A percentile compares a stretch with the other conserved stretches of the same genome.
phyloP scores from a whole-genome alignment of 2,113 vertebrate species.

The Antechinus stuartii region DNA sequence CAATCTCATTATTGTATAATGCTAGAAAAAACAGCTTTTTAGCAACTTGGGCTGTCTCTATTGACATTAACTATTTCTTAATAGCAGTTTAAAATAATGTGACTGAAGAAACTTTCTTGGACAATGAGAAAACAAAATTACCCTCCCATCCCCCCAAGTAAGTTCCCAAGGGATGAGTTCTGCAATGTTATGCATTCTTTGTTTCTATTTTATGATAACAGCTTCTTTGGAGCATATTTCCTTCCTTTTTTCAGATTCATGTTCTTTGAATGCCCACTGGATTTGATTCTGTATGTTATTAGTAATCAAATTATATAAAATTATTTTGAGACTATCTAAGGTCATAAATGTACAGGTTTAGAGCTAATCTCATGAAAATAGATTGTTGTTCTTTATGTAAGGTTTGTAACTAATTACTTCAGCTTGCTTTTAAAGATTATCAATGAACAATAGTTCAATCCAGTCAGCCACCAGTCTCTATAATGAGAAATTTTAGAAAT shows the following conservation, averaged over 20 bases:
- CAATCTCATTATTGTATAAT: background rate
- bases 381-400: background rate
- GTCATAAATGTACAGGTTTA: slow-evolving; percentile 9
- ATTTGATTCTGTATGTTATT: slow-evolving; percentile 47
- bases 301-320: slow-evolving; percentile 24
- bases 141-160: background rate
- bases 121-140: slow-evolving; percentile 13
- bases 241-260: slow-evolving; percentile 53
- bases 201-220: background rate
- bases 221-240: slow-evolving; percentile 46
- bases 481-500: background rate
- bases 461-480: background rate
- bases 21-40: background rate
- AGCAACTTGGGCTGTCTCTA: background rate
- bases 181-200: background rate
- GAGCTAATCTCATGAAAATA: slow-evolving; percentile 40
- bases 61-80: background rate
- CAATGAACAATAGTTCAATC: background rate
- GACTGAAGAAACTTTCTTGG: slow-evolving; percentile 2
- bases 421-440: slow-evolving; percentile 45
- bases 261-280: slow-evolving; percentile 40
- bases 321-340: slow-evolving; percentile 38
- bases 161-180: background rate
- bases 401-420: background rate
- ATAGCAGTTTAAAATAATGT: background rate